phyloP scores from a whole-genome alignment of 1,140 invertebrate genomes.

The Pseudomyrmex concolor region DNA sequence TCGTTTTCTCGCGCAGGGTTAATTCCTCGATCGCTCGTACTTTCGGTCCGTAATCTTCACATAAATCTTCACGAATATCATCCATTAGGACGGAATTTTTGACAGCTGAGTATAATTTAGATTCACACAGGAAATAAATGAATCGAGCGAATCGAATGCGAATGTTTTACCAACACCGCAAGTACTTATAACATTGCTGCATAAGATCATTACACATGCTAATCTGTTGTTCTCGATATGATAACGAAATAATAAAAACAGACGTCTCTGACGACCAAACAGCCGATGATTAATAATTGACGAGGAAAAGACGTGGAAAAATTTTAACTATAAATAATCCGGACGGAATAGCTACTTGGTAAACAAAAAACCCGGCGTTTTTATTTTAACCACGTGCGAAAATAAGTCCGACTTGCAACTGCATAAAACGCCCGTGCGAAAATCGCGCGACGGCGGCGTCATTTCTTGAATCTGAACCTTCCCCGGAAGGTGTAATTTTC shows the following conservation, averaged over 20 bases:
- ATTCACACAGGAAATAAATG: constrained; percentile 46
- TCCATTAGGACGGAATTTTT: constrained; percentile 48
- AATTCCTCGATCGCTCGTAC: too few species aligned
- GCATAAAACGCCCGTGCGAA: too few species aligned
- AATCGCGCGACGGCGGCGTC: background rate
- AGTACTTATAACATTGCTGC: background rate
- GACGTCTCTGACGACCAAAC: background rate
- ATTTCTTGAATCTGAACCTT: constrained; percentile 1
- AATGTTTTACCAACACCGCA: constrained; percentile 39
- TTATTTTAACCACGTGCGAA: background rate
- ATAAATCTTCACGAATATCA: constrained; percentile 53
- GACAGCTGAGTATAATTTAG: constrained; percentile 52
- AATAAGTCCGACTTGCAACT: background rate
- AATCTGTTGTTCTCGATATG: background rate
- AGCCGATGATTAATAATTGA: too few species aligned
- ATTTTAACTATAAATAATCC: too few species aligned
- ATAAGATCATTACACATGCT: background rate
- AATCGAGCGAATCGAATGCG: constrained; percentile 42
- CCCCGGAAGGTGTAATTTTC: constrained; percentile 51
- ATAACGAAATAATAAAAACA: background rate
- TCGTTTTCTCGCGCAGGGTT: too few species aligned
- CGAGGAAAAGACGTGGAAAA: too few species aligned
- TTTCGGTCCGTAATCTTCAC: constrained; percentile 39
- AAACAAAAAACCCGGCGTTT: background rate
- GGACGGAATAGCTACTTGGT: too few species aligned